Evolutionary conservation across 2,113 vertebrate genomes (phyloP).

Genomic region (Strigops habroptila): DNA sequence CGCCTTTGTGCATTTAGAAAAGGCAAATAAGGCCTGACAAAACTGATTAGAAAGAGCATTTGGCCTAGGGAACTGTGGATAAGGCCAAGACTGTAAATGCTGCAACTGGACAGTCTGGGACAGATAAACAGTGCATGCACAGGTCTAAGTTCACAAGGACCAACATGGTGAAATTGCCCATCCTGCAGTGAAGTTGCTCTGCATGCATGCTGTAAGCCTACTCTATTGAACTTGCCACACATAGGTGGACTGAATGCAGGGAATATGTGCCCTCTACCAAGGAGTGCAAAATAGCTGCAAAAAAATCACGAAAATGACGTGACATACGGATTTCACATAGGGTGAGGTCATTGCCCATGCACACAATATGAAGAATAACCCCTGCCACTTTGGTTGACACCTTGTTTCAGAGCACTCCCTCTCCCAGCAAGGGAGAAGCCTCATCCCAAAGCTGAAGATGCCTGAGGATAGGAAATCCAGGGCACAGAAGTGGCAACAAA

Average conservation of each 20-base stretch:
- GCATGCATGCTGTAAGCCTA: neutral
- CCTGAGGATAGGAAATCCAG: accelerated
- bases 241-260: neutral
- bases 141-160: neutral
- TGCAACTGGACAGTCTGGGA: neutral
- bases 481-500: neutral
- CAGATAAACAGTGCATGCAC: neutral
- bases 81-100: neutral
- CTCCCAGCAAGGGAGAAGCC: neutral
- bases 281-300: neutral
- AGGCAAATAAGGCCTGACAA: neutral
- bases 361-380: neutral
- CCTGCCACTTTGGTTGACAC: neutral
- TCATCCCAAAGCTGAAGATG: neutral
- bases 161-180: neutral
- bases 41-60: neutral
- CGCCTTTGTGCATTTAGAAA: neutral
- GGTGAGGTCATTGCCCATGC: neutral
- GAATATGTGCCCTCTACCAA: neutral
- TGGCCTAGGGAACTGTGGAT: neutral
- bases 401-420: neutral
- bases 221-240: neutral
- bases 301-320: neutral
- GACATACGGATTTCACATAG: neutral
- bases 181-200: neutral